A percentile compares a stretch with the other conserved stretches of the same genome.
Evolutionary conservation across 2,113 vertebrate species (phyloP).

Genomic region (Ceuthmochares aereus): DNA sequence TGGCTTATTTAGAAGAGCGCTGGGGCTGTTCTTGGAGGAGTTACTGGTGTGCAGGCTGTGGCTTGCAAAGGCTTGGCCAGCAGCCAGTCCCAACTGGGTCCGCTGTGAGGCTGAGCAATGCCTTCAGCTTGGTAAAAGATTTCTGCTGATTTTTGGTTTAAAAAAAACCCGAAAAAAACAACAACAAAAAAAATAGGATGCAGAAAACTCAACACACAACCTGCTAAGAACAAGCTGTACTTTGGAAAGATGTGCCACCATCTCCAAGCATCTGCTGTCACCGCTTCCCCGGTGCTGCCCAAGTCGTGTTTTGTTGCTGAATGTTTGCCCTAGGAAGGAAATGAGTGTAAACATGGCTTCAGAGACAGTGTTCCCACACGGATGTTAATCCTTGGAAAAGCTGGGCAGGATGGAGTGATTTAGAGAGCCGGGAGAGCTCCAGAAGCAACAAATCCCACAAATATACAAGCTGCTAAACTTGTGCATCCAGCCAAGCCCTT

Average conservation of each 20-base stretch:
- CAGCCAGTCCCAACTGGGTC: background rate
- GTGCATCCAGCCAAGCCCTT: background rate
- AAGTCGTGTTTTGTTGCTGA: background rate
- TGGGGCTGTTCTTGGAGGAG: background rate
- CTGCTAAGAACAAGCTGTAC: background rate
- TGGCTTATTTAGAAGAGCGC: background rate
- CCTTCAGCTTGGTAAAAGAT: background rate
- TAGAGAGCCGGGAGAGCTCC: background rate
- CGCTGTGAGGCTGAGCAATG: background rate
- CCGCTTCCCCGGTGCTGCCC: accelerated
- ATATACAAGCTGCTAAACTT: background rate
- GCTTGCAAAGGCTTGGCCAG: background rate
- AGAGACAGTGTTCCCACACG: background rate
- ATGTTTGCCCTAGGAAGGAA: slow-evolving; percentile 23
- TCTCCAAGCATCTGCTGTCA: background rate
- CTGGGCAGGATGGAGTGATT: background rate
- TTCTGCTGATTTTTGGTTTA: background rate
- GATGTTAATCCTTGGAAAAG: slow-evolving; percentile 36
- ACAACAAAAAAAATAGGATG: background rate
- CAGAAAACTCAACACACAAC: background rate
- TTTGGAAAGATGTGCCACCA: background rate
- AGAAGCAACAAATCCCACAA: slow-evolving; percentile 23
- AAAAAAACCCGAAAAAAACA: no score
- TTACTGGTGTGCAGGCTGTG: background rate
- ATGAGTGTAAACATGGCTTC: background rate